phyloP scores from a whole-genome alignment of 2,797 vertebrate species.

The Cephalopachus bancanus region DNA sequence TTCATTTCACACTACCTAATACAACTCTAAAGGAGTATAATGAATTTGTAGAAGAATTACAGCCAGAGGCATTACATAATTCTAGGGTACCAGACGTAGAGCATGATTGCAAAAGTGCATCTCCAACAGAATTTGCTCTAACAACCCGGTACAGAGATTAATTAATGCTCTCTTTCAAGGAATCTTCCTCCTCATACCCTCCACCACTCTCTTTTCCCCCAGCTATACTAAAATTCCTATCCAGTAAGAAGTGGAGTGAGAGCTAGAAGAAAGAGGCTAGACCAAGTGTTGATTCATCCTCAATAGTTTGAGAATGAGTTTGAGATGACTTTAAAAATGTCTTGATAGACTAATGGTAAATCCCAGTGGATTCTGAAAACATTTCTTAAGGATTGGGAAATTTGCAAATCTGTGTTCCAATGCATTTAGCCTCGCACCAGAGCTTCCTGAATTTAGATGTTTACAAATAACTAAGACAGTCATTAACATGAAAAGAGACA shows the following conservation, averaged over 20 bases:
- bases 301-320: background rate
- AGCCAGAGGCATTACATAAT: background rate
- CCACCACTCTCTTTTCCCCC: background rate
- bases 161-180: background rate
- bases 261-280: background rate
- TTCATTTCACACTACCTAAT: background rate
- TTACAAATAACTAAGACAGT: background rate
- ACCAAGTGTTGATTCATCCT: background rate
- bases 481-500: background rate
- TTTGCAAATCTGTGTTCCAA: background rate
- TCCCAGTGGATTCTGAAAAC: background rate
- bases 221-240: background rate
- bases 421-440: no score
- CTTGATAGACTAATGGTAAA: background rate
- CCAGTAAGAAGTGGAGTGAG: background rate
- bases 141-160: background rate
- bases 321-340: background rate
- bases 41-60: background rate
- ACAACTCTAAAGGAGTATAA: background rate
- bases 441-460: background rate
- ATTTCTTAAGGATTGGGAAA: background rate
- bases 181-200: background rate
- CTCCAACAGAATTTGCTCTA: background rate
- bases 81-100: background rate
- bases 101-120: background rate